A percentile compares a stretch with the other conserved stretches of the same genome.
phyloP scores from a whole-genome alignment of 1,140 invertebrate species.

The Ostrea denselamellosa region DNA sequence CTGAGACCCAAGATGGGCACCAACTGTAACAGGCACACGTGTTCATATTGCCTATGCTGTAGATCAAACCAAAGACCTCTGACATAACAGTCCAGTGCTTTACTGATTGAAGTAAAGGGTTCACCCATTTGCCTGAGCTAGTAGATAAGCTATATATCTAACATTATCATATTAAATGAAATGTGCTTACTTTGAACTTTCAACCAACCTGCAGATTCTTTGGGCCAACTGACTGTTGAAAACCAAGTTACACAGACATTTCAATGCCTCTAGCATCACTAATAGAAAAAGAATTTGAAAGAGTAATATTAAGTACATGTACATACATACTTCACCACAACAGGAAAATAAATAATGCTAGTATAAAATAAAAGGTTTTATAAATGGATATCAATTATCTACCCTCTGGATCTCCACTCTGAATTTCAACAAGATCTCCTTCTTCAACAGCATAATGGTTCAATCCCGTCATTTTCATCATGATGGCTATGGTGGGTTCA shows the following conservation, averaged over 20 bases:
- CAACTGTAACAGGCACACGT: no score
- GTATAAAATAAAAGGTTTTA: neutral
- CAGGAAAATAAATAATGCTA: neutral
- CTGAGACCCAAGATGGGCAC: no score
- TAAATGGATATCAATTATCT: neutral
- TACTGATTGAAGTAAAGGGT: no score
- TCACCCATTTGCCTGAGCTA: no score
- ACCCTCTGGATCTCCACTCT: slow-evolving; percentile 58
- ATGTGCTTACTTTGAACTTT: neutral
- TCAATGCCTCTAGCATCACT: slow-evolving; percentile 89
- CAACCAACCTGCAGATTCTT: slow-evolving; percentile 82
- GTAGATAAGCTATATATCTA: no score
- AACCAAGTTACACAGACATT: slow-evolving; percentile 93
- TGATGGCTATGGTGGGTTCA: slow-evolving; percentile 67
- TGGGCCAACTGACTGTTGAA: slow-evolving; percentile 88
- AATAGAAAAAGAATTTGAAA: slow-evolving; percentile 53
- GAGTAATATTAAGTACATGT: neutral
- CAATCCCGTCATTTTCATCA: slow-evolving; percentile 73
- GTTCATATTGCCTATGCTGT: no score
- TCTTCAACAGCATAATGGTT: slow-evolving; percentile 70
- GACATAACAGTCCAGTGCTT: no score
- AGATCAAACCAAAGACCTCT: no score
- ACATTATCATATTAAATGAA: no score
- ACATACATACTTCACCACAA: neutral
- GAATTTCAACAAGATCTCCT: slow-evolving; percentile 67